Base-by-base conservation (phyloP, 2,797 vertebrate genomes). In the Lepilemur ruficaudatus region DNA sequence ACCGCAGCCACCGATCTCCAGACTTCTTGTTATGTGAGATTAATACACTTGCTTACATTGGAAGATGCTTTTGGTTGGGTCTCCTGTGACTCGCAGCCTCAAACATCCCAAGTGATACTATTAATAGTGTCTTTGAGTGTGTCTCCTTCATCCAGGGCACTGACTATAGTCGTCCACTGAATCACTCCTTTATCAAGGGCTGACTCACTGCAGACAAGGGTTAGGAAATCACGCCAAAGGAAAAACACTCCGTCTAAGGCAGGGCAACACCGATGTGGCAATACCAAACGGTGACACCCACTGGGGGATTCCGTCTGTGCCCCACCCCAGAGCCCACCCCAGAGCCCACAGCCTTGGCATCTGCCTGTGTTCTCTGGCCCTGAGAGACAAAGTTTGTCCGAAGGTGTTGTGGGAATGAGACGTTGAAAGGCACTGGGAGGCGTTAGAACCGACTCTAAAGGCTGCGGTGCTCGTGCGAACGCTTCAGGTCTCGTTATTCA, bases 301-400 rank as follows among this genome's bases (percentile, higher is more conserved):
- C 1, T 7, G 32, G 59, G 63, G 23, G 25, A 14, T 48, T 30
- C 70, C 7, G 2, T 4, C 13, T 1, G 0, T 23, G 25, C 20
- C 15, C 43, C 18, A 9, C 4, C 57, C 38, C 0, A 22, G 70
- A 38, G 72, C 35, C 17, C 4, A 13, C 4, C 13, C 9, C 61
- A 32, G 28, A n/a, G 10, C 22, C 57, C 32, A 8, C 32, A 8
- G 38, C 14, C n/a, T 63, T 4, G 17, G 15, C 30, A 55, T 72
- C 59, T 75, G 35, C 50, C 22, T 2, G 0, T 70, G 48, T 48
- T n/a, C 43, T 95, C 82, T 73, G 52, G 48, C 46, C 46, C 52
- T 88, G 41, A 46, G 57, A 76, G 72, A 30, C 15, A 4, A 84
- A 70, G 18, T 82, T 25, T 25, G 35, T 81, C 43, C 18, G 46